Conservation (phyloP, 2,113 vertebrate genomes). For the Zosterops hypoxanthus region DNA sequence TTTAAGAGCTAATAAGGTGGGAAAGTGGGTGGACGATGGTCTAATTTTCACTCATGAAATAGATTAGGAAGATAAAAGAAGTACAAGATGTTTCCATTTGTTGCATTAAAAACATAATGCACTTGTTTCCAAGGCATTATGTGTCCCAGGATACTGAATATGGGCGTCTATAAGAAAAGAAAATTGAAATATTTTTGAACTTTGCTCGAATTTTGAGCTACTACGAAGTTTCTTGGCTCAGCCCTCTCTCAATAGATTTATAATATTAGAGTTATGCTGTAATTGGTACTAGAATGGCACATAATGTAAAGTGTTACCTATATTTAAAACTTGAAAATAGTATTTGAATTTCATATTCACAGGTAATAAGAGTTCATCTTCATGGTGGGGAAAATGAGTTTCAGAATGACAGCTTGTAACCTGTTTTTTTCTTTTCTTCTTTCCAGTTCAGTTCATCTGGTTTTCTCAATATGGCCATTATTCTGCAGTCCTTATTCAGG, state of each 20-base stretch:
- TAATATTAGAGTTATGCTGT: conserved; percentile 33
- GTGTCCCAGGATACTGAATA: background rate
- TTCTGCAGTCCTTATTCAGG: background rate
- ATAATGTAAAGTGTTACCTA: conserved; percentile 72
- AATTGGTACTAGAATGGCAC: conserved; percentile 69
- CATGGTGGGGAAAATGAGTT: conserved; percentile 69
- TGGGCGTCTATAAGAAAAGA: background rate
- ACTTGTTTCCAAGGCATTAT: background rate
- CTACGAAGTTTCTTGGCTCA: background rate
- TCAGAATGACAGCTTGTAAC: conserved; percentile 64
- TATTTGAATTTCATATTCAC: conserved; percentile 73
- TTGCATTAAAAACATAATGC: background rate
- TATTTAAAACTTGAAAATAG: conserved; percentile 76
- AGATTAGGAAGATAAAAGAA: background rate
- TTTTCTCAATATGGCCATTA: background rate
- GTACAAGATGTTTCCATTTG: background rate
- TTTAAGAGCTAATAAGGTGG: background rate
- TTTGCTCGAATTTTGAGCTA: background rate
- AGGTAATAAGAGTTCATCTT: conserved; percentile 70
- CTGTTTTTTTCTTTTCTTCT: background rate
- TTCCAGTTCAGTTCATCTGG: background rate
- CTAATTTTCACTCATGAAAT: background rate
- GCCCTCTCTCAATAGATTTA: conserved; percentile 24
- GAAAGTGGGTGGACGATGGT: background rate
- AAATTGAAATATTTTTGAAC: background rate